phyloP scores from a whole-genome alignment of 2,888 invertebrate genomes.

The Amphipyra berbera region DNA sequence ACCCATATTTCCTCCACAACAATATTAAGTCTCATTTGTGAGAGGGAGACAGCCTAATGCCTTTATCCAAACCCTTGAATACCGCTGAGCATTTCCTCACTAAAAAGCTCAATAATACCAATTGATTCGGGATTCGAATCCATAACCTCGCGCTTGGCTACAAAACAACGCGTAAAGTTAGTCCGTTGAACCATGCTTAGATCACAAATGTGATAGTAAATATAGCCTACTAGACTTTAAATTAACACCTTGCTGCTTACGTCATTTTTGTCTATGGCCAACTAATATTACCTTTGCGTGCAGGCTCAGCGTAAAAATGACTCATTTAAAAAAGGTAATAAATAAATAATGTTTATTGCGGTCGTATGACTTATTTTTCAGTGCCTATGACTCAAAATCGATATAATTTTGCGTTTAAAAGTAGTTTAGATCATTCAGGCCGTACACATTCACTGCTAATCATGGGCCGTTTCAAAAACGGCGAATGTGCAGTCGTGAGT shows the following conservation, averaged over 20 bases:
- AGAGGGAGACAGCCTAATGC: no score
- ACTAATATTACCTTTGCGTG: slow-evolving; percentile 1
- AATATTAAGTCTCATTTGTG: no score
- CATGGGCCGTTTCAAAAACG: no score
- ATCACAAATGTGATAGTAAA: slow-evolving; percentile 8
- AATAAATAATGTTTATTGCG: slow-evolving; percentile 1
- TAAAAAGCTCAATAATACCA: no score
- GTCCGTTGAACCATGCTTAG: background rate
- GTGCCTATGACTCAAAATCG: slow-evolving; percentile 24
- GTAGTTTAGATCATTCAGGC: background rate
- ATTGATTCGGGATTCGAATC: no score
- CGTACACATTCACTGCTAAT: no score
- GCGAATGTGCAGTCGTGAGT: no score
- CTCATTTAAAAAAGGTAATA: slow-evolving; percentile 18
- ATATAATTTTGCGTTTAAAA: slow-evolving; percentile 7
- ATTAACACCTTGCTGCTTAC: slow-evolving; percentile 41
- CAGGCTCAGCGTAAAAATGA: slow-evolving; percentile 13
- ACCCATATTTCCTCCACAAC: no score
- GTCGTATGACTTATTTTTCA: slow-evolving; percentile 16
- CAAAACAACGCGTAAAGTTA: no score
- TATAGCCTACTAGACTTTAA: slow-evolving; percentile 12
- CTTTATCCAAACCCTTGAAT: no score
- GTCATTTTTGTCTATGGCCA: slow-evolving; percentile 28
- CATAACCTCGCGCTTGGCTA: no score
- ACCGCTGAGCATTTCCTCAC: no score